phyloP scores from a whole-genome alignment of 2,113 vertebrate species.

The Vulpes lagopus region DNA sequence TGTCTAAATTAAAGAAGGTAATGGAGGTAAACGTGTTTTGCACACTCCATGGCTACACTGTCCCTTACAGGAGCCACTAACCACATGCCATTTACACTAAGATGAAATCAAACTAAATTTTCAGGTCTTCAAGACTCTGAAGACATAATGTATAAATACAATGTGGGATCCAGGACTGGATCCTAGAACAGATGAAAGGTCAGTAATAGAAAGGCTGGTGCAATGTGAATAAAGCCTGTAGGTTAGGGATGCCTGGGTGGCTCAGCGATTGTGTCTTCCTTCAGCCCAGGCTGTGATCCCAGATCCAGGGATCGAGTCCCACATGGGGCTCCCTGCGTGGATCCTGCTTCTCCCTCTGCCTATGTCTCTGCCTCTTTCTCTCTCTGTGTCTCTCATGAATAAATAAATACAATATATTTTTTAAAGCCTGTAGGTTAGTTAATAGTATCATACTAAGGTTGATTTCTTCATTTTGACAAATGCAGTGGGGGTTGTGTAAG shows the following conservation, averaged over 20 bases:
- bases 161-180: background rate
- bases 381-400: too few relatives aligned
- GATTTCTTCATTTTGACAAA: background rate
- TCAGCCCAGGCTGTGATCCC: too few relatives aligned
- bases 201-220: background rate
- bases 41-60: accelerated
- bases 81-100: background rate
- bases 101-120: background rate
- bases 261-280: too few relatives aligned
- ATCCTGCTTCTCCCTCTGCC: too few relatives aligned
- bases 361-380: too few relatives aligned
- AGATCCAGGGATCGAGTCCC: too few relatives aligned
- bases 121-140: background rate
- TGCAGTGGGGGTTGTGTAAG: background rate
- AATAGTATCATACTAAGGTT: background rate
- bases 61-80: background rate
- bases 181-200: background rate
- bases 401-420: too few relatives aligned
- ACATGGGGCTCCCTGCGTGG: too few relatives aligned
- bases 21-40: accelerated
- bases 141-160: background rate
- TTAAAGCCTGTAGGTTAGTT: background rate
- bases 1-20: background rate
- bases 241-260: too few relatives aligned
- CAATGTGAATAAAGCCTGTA: background rate